Evolutionary conservation across 2,113 vertebrate genomes (phyloP), one percentile per base, ranked within the genome.

Genomic region (Syngnathus scovelli): DNA sequence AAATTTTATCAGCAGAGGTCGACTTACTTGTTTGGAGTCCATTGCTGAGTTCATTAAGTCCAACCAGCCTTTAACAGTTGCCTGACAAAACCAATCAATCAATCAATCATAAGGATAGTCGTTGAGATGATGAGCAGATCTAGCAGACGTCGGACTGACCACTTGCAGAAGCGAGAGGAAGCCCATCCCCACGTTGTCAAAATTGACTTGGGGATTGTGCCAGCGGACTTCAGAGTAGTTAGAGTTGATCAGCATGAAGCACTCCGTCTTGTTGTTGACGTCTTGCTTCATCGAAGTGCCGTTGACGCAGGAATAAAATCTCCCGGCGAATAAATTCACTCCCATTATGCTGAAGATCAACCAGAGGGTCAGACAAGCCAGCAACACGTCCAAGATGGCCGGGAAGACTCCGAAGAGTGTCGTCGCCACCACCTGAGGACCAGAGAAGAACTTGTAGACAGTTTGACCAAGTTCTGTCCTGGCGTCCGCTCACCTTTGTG

Each of bases 321-420:
- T 99, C 58, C 97, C 97, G 0, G 95, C 95, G 4, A 99, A 99
- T 68, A 99, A 80, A 78, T 98, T 96, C 65, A 98, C 96, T 0
- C 96, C 96, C 95, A 98, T 96, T 78, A 99, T 99, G 84, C 95
- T 95, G 89, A 99, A 99, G 86, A 99, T 97, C 59, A 99, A 90
- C 95, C 96, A 99, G 90, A 98, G 96, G 84, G 98, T 98, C 67
- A 98, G 89, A 86, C 96, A 99, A 64, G 98, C 96, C 2, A 99
- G 86, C 66, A 99, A 86, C 48, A 99, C 96, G 0, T 98, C 98
- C 87, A 99, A 98, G 83, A 98, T 98, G 79, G 95, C 97, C 0
- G 96, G 96, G 71, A 99, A 95, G 56, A 95, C 96, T 0, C 96
- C 95, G n/a, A 99, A 69, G 67, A 99, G 87, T 4, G 96, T 96